phyloP scores from a whole-genome alignment of 2,797 vertebrate species.

The Smutsia temminckii region DNA sequence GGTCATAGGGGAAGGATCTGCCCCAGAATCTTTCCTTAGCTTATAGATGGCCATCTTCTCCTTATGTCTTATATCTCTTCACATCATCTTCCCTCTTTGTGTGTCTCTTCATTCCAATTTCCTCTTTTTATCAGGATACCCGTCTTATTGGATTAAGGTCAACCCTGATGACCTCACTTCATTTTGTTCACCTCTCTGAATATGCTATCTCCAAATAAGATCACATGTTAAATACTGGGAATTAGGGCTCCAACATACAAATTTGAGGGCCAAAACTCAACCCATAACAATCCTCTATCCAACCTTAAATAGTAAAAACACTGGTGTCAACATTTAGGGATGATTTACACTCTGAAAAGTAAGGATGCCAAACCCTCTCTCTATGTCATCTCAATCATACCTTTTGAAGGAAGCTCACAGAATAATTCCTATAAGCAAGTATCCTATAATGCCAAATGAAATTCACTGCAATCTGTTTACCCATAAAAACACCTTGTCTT shows the following conservation, averaged over 20 bases:
- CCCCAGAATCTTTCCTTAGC: not conserved
- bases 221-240: not conserved
- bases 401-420: not conserved
- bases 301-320: not conserved
- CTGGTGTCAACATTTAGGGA: not conserved
- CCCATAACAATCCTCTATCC: not conserved
- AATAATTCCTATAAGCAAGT: not conserved
- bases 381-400: not conserved
- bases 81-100: not conserved
- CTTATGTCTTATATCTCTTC: not conserved
- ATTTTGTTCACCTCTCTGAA: not conserved
- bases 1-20: not conserved
- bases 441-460: not conserved
- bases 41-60: not conserved
- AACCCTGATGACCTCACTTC: not conserved
- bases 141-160: not conserved
- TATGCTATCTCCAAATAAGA: not conserved
- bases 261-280: not conserved
- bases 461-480: not conserved
- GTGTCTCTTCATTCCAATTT: not conserved
- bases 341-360: not conserved
- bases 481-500: not conserved
- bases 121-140: not conserved
- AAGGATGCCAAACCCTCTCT: not conserved
- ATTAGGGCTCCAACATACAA: not conserved